Evolutionary conservation across 2,113 vertebrate genomes (phyloP).

Genomic region (Lathamus discolor): DNA sequence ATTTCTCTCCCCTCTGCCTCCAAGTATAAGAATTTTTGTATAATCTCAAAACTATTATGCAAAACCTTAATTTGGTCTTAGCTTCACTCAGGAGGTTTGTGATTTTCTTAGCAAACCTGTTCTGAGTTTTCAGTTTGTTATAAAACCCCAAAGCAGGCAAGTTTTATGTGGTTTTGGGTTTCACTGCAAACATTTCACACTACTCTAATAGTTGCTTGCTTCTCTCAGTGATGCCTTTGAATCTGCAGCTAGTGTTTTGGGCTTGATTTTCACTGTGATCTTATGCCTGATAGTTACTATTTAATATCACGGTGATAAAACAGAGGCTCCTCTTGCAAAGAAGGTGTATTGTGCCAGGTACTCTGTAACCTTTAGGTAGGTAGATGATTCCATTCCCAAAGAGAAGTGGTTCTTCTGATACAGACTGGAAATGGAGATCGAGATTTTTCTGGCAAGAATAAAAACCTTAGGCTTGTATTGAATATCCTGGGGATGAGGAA

Average conservation of each 20-base stretch:
- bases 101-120: constrained; percentile 32
- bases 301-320: background rate
- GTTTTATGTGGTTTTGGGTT: constrained; percentile 56
- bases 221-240: constrained; percentile 19
- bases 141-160: constrained; percentile 46
- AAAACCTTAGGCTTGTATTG: background rate
- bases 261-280: background rate
- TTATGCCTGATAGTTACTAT: background rate
- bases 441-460: background rate
- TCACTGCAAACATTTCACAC: constrained; percentile 41
- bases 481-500: background rate
- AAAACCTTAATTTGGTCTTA: constrained; percentile 12
- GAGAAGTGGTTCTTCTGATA: background rate
- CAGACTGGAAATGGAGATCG: background rate
- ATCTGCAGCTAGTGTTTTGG: background rate
- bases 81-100: background rate
- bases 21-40: background rate
- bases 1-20: background rate
- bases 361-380: background rate
- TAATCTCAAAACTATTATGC: background rate
- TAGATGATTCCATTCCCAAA: background rate
- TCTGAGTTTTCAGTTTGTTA: constrained; percentile 52
- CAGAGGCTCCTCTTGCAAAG: background rate
- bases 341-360: background rate
- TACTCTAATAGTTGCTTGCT: constrained; percentile 25